Evolutionary conservation across 2,797 vertebrate species (phyloP).

Genomic region (Enteromius mattozi): DNA sequence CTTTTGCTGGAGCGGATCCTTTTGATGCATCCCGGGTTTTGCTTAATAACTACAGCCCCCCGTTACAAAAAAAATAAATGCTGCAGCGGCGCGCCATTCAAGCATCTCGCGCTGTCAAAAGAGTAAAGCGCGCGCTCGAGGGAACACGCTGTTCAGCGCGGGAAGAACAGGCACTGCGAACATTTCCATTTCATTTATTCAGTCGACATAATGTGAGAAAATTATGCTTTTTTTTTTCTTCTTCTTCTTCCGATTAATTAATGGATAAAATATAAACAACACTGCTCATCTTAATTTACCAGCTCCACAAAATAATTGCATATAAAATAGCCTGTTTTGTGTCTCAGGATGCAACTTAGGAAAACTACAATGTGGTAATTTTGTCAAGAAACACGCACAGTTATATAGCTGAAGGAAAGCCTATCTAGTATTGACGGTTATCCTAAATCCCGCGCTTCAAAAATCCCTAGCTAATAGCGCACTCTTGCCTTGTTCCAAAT

Average conservation of each 20-base stretch:
- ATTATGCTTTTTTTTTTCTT: background rate
- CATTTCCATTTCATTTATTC: background rate
- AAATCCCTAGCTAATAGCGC: constrained; percentile 2
- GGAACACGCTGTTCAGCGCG: background rate
- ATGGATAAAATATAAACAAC: background rate
- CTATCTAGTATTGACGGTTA: background rate
- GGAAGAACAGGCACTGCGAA: background rate
- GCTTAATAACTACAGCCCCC: constrained; percentile 11
- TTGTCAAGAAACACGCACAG: background rate
- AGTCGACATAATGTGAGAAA: background rate
- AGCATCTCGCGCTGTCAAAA: constrained; percentile 65
- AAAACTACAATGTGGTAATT: background rate
- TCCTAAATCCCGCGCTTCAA: background rate
- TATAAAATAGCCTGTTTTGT: background rate
- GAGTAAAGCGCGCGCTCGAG: constrained; percentile 4
- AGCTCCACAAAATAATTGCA: background rate
- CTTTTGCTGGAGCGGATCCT: background rate
- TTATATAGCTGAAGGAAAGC: background rate
- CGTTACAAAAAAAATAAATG: constrained; percentile 60
- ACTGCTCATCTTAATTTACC: background rate
- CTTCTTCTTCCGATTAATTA: background rate
- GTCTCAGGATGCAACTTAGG: background rate
- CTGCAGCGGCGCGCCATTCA: constrained; percentile 72
- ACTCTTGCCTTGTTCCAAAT: constrained; percentile 43
- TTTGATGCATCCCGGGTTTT: background rate